Evolutionary conservation across 1,140 invertebrate species (phyloP).

Genomic region (Wiebesia pumilae): DNA sequence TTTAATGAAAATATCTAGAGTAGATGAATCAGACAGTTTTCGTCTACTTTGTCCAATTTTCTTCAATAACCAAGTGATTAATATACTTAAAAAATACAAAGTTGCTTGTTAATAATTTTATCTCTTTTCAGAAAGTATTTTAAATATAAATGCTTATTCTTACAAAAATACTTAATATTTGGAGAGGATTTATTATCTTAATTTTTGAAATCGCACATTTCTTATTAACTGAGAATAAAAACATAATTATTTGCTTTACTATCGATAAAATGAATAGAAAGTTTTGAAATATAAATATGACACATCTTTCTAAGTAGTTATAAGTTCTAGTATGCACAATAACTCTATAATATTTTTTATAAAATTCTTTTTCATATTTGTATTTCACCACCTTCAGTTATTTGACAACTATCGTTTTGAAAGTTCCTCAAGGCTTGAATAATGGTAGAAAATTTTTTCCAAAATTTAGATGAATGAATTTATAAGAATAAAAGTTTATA

Average conservation of each 20-base stretch:
- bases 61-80: background rate
- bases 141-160: slow-evolving; percentile 8
- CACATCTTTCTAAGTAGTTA: background rate
- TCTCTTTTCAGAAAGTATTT: background rate
- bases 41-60: background rate
- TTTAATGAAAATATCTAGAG: background rate
- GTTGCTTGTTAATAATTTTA: background rate
- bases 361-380: background rate
- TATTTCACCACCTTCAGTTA: background rate
- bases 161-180: slow-evolving; percentile 35
- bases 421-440: slow-evolving; percentile 17
- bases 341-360: background rate
- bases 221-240: slow-evolving; percentile 10
- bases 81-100: background rate
- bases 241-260: background rate
- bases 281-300: background rate
- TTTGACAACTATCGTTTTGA: slow-evolving; percentile 19
- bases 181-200: background rate
- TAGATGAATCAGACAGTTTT: no score
- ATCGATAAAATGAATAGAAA: background rate
- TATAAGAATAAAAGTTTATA: slow-evolving; percentile 7
- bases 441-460: slow-evolving; percentile 36
- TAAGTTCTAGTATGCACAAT: background rate
- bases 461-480: slow-evolving; percentile 4
- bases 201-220: background rate